Evolutionary conservation across 2,113 vertebrate genomes (phyloP).

Genomic region (Mugil cephalus): DNA sequence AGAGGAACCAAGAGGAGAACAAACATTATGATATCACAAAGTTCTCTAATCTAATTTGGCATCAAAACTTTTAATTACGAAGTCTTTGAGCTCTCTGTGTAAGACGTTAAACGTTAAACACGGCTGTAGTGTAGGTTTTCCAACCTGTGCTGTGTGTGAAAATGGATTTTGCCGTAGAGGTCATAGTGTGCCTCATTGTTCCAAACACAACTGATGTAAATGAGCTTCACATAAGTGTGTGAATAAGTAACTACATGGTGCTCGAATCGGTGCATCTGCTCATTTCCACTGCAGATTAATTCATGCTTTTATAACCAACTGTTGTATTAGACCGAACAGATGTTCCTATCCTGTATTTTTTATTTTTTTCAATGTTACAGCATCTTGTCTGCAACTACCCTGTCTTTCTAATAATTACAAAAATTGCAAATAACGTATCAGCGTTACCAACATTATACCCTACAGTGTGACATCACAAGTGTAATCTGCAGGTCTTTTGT

Average conservation of each 20-base stretch:
- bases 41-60: constrained; percentile 17
- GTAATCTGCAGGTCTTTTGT: background rate
- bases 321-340: background rate
- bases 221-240: background rate
- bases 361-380: background rate
- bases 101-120: background rate
- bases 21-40: constrained; percentile 6
- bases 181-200: background rate
- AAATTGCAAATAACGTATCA: too few relatives aligned
- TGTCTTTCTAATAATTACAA: background rate
- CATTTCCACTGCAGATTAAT: background rate
- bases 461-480: too few relatives aligned
- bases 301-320: background rate
- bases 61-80: constrained; percentile 26
- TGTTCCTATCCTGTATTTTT: too few relatives aligned
- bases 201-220: background rate
- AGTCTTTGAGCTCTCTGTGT: constrained; percentile 14
- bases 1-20: constrained; percentile 2
- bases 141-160: background rate
- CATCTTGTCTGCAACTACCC: background rate
- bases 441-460: too few relatives aligned
- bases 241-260: background rate
- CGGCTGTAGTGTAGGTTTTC: background rate
- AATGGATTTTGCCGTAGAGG: background rate
- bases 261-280: background rate